Conservation (phyloP, 2,797 vertebrate species). For the Balearica regulorum region DNA sequence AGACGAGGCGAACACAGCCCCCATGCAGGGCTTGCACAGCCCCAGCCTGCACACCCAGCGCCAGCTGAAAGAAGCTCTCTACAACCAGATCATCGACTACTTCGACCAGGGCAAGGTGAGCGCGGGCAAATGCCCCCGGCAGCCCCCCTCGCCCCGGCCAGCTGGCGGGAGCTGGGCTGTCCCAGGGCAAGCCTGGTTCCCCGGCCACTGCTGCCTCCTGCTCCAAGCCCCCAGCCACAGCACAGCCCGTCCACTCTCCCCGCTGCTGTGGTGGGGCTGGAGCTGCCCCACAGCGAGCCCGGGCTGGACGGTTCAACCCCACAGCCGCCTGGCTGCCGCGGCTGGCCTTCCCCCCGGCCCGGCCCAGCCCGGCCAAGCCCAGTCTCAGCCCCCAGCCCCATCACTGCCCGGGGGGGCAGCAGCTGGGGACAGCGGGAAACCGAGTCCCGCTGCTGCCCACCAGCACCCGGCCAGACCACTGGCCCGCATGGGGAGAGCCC, state of each 20-base stretch:
- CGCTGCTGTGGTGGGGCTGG: not conserved
- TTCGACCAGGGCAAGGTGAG: conserved; percentile 65
- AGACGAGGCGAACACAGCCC: not conserved
- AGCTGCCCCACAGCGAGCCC: not conserved
- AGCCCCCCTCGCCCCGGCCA: not conserved
- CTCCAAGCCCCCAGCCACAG: not conserved
- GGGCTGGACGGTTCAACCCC: not conserved
- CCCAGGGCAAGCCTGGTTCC: not conserved
- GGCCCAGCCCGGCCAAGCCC: not conserved
- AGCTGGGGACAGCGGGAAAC: not conserved
- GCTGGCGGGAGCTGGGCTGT: not conserved
- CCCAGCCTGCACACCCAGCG: conserved; percentile 47
- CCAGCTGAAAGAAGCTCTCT: conserved; percentile 63
- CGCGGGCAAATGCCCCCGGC: fast-evolving
- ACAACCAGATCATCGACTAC: conserved; percentile 57
- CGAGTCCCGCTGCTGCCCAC: not conserved
- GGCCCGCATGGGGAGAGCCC: not conserved
- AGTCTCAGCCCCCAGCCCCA: not conserved
- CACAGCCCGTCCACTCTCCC: not conserved
- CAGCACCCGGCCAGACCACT: not conserved
- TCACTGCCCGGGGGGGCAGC: fast-evolving
- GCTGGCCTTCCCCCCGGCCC: not conserved
- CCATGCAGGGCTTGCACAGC: not conserved
- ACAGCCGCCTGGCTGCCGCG: fast-evolving
- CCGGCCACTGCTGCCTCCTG: too few species aligned